Evolutionary conservation across 2,113 vertebrate genomes (phyloP), one percentile per base, ranked within the genome.

Genomic region (Aphelocoma coerulescens): DNA sequence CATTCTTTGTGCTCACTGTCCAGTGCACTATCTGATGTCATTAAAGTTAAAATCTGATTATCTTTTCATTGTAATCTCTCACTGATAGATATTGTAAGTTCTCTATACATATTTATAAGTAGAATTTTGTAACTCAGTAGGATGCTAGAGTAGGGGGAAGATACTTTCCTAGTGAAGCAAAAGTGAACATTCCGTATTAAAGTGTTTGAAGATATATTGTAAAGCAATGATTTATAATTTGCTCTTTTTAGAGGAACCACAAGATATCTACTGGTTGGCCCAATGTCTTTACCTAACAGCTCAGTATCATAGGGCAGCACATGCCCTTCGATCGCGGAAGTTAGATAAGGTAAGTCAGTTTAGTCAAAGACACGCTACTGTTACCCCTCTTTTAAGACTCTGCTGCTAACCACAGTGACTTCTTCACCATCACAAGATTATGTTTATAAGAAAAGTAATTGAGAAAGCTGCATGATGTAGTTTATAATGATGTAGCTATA

Each of bases 221-320:
- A 76, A 90, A 69, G 52, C 44, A 87, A 30, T 30, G 8, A 5
- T n/a, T 87, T 82, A 4, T 26, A 23, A 43, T 66, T 27, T 73
- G 4, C 1, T 85, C 16, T 81, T 88, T 89, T 96, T 49, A 97
- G 99, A 99, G 97, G 99, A 99, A 9, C 99, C 99, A 51, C 99
- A 99, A 87, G 99, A 99, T 86, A 98, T 99, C 91, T 99, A 99
- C 92, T 99, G 99, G 99, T 95, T 99, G 88, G 99, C 99, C 83
- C 99, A 99, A 77, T 99, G 99, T 96, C 99, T 99, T 97, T 99
- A 99, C 91, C 96, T 99, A 33, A 99, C 99, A 63, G 99, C 99
- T 65, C 99, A 99, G 85, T 99, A 99, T 97, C 99, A 99, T 41
- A 98, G 99, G 97, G 99, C 99, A 92, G 99, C 99, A 49, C 99